A percentile compares a stretch with the other conserved stretches of the same genome.
Evolutionary conservation across 2,797 vertebrate species (phyloP).

Genomic region (Characodon lateralis): DNA sequence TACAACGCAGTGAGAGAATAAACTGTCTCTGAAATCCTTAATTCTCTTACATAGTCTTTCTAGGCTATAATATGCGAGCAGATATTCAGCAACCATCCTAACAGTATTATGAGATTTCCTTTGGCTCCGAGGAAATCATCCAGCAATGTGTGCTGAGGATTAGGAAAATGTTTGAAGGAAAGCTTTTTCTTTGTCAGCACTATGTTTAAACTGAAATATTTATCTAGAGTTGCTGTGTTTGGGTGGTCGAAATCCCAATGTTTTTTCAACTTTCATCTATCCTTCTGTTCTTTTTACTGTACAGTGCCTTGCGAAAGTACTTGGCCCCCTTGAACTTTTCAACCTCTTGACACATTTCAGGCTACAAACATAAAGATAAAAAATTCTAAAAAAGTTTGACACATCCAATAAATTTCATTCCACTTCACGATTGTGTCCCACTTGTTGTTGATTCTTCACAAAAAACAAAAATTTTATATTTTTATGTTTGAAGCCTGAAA

Average conservation of each 20-base stretch:
- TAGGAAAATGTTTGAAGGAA: conserved; percentile 40
- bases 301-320: too few relatives aligned
- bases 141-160: conserved; percentile 32
- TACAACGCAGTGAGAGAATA: not conserved
- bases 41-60: conserved; percentile 24
- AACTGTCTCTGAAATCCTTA: conserved; percentile 16
- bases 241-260: conserved; percentile 45
- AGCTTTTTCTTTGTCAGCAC: conserved; percentile 23
- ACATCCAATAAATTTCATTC: too few relatives aligned
- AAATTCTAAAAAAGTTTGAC: too few relatives aligned
- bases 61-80: conserved; percentile 8
- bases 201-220: conserved; percentile 26
- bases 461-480: too few relatives aligned
- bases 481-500: too few relatives aligned
- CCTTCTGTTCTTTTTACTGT: not conserved
- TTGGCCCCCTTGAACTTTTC: too few relatives aligned
- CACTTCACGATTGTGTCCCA: too few relatives aligned
- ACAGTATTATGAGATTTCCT: conserved; percentile 61
- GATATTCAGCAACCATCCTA: conserved; percentile 26
- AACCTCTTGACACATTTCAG: too few relatives aligned
- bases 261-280: not conserved
- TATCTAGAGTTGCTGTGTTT: conserved; percentile 26
- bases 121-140: conserved; percentile 29
- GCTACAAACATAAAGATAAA: too few relatives aligned
- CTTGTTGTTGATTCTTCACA: too few relatives aligned